Base-by-base conservation (phyloP, 2,113 vertebrate species). In the Alouatta palliata region DNA sequence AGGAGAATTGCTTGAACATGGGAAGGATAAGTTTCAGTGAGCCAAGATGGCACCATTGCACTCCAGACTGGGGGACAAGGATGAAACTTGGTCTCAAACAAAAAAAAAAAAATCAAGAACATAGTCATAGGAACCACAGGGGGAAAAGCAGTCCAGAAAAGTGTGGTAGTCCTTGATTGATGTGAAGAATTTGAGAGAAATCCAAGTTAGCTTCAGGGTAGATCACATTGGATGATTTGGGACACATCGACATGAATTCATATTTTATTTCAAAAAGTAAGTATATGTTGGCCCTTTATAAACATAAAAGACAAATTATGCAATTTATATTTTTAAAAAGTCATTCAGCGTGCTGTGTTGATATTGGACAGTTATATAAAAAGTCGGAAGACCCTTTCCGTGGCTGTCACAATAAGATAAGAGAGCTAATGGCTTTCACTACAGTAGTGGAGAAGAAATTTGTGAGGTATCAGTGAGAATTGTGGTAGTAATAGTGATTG, bases 231-330 rank as follows among this genome's bases (percentile, higher is more conserved):
- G 1, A 3, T 61, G 4, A 32, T 5, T 21, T 11, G 9, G 40
- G 13, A 79, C 20, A 37, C 21, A 4, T 52, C 56, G 17, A 70
- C 4, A 17, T 79, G 30, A 93, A 3, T 47, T 32, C 71, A 8
- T 19, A 43, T 71, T 96, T 79, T 79, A 91, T 91, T 84, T 87
- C 52, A 90, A 83, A 14, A 16, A 87, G n/a, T 75, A 71, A 95
- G 19, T 16, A 54, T n/a, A 83, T 6, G 40, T 11, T 73, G 9
- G 17, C 1, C 1, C 56, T 93, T 84, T 40, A 8, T 27, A 89
- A 81, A 3, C 4, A 23, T 49, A 37, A 52, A 81, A 54, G 45
- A 45, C 27, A 68, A 75, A 54, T 23, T 4, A 9, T 13, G 6
- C 1, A 30, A 68, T 66, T 58, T 21, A 27, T 37, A 68, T 80